Evolutionary conservation across 1,140 invertebrate genomes (phyloP), one percentile per base, ranked within the genome.

Genomic region (Mercenaria mercenaria): DNA sequence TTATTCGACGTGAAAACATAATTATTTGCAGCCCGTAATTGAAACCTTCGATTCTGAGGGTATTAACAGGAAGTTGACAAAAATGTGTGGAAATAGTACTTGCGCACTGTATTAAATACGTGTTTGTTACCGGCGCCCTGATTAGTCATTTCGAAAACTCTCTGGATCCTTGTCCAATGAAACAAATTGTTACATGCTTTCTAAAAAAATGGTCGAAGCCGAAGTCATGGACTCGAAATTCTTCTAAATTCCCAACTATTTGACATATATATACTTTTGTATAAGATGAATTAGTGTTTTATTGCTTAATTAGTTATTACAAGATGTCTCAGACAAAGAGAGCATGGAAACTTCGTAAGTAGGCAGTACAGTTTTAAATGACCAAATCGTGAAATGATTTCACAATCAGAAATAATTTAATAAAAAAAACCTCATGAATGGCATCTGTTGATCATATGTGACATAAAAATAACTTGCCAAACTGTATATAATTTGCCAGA

Each of bases 341-440:
- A 91, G 93, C 95, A 82, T 96, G 96, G 96, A 96, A 96, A 93
- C 94, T 96, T 37, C 95, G 96, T 96, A 94, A 96, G 96, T 95
- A 82, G 52, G 56, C 39, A 23, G n/a, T 43, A n/a, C n/a, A n/a
- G n/a, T n/a, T n/a, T n/a, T n/a, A n/a, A n/a, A n/a, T n/a, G n/a
- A n/a, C n/a, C n/a, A n/a, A n/a, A n/a, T n/a, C n/a, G n/a, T n/a
- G n/a, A n/a, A n/a, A n/a, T n/a, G n/a, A n/a, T n/a, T n/a, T n/a
- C n/a, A n/a, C n/a, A n/a, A n/a, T n/a, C n/a, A n/a, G n/a, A n/a
- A n/a, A n/a, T n/a, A n/a, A n/a, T n/a, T n/a, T n/a, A n/a, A n/a
- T n/a, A n/a, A n/a, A n/a, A n/a, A n/a, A n/a, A n/a, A n/a, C n/a
- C n/a, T n/a, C n/a, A n/a, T n/a, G n/a, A n/a, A n/a, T n/a, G n/a